A percentile compares a stretch with the other conserved stretches of the same genome.
Evolutionary conservation across 1,140 invertebrate species (phyloP).

Genomic region (Ips typographus): DNA sequence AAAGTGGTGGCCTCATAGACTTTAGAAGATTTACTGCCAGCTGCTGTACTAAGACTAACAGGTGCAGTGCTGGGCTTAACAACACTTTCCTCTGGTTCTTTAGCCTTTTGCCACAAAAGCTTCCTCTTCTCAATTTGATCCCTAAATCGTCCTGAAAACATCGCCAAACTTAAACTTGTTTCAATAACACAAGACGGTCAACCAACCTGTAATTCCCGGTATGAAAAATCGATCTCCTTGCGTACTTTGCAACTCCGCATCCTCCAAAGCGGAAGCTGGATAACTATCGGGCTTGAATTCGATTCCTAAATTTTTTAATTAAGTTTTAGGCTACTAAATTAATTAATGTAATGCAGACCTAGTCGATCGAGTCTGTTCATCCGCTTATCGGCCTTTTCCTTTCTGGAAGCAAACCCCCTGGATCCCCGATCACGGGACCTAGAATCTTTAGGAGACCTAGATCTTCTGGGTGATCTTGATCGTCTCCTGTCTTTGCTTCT

Average conservation of each 20-base stretch:
- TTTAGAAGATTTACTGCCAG: constrained; percentile 55
- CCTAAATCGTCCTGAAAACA: constrained; percentile 65
- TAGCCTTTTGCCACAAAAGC: constrained; percentile 81
- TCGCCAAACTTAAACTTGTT: background rate
- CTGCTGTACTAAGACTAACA: constrained; percentile 5
- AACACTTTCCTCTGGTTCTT: constrained; percentile 50
- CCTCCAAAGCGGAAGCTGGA: constrained; percentile 19
- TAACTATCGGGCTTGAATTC: constrained; percentile 29
- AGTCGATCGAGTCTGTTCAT: constrained; percentile 31
- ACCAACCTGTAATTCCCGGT: constrained; percentile 68
- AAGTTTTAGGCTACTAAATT: background rate
- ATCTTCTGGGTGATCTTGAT: constrained; percentile 27
- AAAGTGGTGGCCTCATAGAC: constrained; percentile 85
- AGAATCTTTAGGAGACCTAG: constrained; percentile 34
- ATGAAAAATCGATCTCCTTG: constrained; percentile 70
- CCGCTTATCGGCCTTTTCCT: constrained; percentile 34
- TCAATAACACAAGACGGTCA: background rate
- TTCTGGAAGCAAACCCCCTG: constrained; percentile 23
- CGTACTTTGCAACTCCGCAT: constrained; percentile 10
- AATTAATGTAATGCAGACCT: constrained; percentile 17
- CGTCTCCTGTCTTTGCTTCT: constrained; percentile 34
- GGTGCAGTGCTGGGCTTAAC: constrained; percentile 42
- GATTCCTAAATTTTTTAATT: constrained; percentile 19
- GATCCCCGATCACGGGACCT: constrained; percentile 31
- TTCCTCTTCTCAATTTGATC: constrained; percentile 85